Base-by-base conservation (phyloP, 92 coral and sea anemone species). In the Porites divaricata region DNA sequence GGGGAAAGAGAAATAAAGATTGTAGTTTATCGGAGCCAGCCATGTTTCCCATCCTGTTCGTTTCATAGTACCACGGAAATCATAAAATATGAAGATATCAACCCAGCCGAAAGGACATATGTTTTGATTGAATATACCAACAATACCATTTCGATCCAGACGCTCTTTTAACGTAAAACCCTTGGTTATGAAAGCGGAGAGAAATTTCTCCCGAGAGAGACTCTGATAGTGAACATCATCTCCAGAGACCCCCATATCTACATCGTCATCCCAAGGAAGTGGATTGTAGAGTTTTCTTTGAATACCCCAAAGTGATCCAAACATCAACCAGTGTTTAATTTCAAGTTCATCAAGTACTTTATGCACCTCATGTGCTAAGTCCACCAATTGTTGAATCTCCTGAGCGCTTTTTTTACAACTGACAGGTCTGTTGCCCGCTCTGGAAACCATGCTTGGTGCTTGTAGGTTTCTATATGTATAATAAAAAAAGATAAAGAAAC, bases 261-360 rank as follows among this genome's bases (percentile, higher is more conserved):
- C 48, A 69, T 64, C 69, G n/a, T 69, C 50, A 69, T 69, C 74
- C 74, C 74, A 69, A 12, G 74, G 74, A 12, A 69, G 74, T 4
- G 74, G 74, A 1, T 20, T 20, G 1, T 9, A 19, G 45, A 35
- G 6, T 35, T 35, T 35, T 35, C 45, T 35, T 35, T 35, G 45
- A 35, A 35, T 35, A 35, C 19, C 26, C 14, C 52, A 11, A 11
- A 14, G 51, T 12, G 74, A 69, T 9, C 74, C 74, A 12, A 12
- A 69, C 50, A 69, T 69, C 20, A 69, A 20, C 74, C 74, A 69
- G 51, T 69, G 74, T 25, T 69, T 20, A 24, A 69, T 41, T 24
- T 22, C 56, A 15, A 69, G 14, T 4, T 26, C 50, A 5, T 69
- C 74, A 7, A 69, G 50, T 25, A 35, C 45, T 2, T 35, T 35